Conservation (phyloP, 2,797 vertebrate genomes). For the Micromesistius poutassou region DNA sequence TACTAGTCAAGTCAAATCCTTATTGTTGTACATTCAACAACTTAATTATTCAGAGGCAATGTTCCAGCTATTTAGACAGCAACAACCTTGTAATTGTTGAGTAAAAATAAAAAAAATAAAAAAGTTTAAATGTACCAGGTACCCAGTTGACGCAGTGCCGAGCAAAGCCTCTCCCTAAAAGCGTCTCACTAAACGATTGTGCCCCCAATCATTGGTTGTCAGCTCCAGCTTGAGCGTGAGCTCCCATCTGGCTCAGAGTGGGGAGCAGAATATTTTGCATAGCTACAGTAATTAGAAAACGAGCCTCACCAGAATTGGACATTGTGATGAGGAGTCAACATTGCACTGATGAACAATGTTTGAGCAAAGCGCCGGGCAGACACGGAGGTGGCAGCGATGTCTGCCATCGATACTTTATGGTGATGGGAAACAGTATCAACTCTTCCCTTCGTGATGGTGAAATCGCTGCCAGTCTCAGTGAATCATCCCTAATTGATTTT, state of each 20-base stretch:
- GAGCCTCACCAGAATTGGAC: background rate
- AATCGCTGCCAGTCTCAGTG: slow-evolving; percentile 42
- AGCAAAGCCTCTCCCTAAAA: background rate
- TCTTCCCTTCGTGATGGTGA: slow-evolving; percentile 48
- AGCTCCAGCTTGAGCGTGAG: background rate
- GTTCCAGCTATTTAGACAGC: background rate
- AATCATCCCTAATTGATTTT: slow-evolving; percentile 55
- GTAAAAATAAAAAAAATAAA: background rate
- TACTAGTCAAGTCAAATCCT: background rate
- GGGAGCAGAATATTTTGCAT: background rate
- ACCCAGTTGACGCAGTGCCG: too few species aligned
- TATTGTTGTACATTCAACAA: background rate
- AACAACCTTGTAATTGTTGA: background rate
- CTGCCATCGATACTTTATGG: slow-evolving; percentile 45
- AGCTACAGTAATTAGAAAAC: background rate
- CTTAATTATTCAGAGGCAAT: background rate
- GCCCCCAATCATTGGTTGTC: background rate
- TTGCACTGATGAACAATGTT: slow-evolving; percentile 38
- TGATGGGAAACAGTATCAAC: slow-evolving; percentile 47
- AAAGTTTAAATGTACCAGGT: too few species aligned
- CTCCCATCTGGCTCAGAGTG: background rate
- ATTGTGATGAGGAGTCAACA: slow-evolving; percentile 38
- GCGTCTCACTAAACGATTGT: background rate
- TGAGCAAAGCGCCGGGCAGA: slow-evolving; percentile 27
- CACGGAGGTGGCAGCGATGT: slow-evolving; percentile 33